Evolutionary conservation across 2,797 vertebrate genomes (phyloP), one percentile per base, ranked within the genome.

Genomic region (Coranthus polyacanthus): DNA sequence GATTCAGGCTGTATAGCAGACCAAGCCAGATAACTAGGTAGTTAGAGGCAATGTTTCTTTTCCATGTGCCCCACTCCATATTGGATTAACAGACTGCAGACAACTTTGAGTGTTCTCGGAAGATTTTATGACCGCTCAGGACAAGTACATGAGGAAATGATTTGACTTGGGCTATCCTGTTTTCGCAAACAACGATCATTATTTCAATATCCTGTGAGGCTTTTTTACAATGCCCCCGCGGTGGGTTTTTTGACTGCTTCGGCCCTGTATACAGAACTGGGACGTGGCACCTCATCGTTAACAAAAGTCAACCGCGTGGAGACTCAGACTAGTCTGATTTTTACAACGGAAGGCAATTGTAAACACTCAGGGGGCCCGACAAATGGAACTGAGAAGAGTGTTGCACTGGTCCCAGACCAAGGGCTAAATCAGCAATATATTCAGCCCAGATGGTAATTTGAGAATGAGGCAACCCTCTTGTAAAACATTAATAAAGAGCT

Each of bases 201-300:
- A 91, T 88, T 92, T 92, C 75, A 86, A 88, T 87, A 89, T 92
- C 91, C 89, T 87, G 87, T 73, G 56, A 87, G 71, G 86, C 56
- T 75, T 49, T 88, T 93, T 93, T 88, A 91, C 60, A 44, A 90
- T 74, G 56, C 79, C 81, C 86, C 81, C 3, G 50, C 6, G 0
- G 61, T 57, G 65, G 65, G 61, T 72, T 72, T 71, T 77, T 64
- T 77, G 82, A 73, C 81, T 61, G 24, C 24, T 43, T 79, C 82
- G 81, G 57, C 57, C 20, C 47, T 67, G 42, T 76, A 79, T 58
- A 74, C 49, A 49, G 70, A 73, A 49, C 22, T 60, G 58, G 46
- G 73, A 86, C 61, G 58, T 78, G 77, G 81, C 71, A 68, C 74
- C 76, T 75, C 41, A 18, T 72, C 68, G 75, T 87, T 74, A 81